These are phyloP conservation scores for Enteromius unitaeniatus DNA, from an alignment of 2,797 vertebrate genomes.

Conservation along the genomic window DNA sequence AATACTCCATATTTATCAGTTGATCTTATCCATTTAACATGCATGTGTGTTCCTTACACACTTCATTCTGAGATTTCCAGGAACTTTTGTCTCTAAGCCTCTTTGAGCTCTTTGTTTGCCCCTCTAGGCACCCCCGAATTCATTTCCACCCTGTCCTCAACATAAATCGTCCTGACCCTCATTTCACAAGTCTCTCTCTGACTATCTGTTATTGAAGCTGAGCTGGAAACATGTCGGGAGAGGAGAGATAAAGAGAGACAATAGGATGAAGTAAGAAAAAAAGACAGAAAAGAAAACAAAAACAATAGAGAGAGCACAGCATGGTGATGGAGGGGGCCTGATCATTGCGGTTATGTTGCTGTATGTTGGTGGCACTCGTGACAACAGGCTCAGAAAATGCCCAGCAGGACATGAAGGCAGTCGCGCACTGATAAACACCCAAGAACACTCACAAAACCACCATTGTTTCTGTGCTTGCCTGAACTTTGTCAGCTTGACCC, in stretches of 20 bases:
- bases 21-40: neutral
- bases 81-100: conserved; percentile 12
- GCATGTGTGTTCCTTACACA: neutral
- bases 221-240: neutral
- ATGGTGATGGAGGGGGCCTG: conserved; percentile 24
- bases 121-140: conserved; percentile 15
- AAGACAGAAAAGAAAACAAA: neutral
- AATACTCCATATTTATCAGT: neutral
- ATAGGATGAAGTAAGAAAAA: neutral
- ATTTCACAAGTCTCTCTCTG: conserved; percentile 11
- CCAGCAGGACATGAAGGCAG: conserved; percentile 51
- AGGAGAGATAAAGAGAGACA: neutral
- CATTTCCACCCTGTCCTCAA: conserved; percentile 32
- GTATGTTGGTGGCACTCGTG: conserved; percentile 45
- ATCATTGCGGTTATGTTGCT: conserved; percentile 9
- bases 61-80: neutral
- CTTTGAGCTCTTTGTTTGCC: conserved; percentile 24
- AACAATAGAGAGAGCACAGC: neutral
- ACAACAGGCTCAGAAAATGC: conserved; percentile 43
- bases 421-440: conserved; percentile 58
- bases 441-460: conserved; percentile 57
- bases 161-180: conserved; percentile 34
- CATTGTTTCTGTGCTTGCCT: conserved; percentile 55
- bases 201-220: conserved; percentile 11
- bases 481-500: conserved; percentile 47